Evolutionary conservation across 2,113 vertebrate species (phyloP), one percentile per base, ranked within the genome.

Genomic region (Cryptotis parvus): DNA sequence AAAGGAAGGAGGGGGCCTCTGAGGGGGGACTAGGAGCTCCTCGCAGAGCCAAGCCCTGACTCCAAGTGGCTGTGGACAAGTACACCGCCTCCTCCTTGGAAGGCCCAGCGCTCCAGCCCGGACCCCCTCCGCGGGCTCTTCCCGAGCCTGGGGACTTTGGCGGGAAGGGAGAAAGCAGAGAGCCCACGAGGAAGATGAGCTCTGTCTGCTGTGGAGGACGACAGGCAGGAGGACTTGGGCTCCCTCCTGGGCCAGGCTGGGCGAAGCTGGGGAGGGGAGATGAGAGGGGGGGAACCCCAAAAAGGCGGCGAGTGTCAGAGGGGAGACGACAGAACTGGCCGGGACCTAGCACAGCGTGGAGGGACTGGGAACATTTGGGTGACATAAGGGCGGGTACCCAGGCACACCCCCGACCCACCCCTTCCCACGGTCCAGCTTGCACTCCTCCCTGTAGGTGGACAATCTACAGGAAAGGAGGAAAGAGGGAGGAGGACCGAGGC

Each of bases 1-100:
- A 88, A 78, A 73, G 86, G 92, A 72, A 86, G 82, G 84, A 78
- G 84, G 89, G 65, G 63, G 81, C 84, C 87, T 75, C 81, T 96
- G 84, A 94, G 69, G 37, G 85, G 63, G 63, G n/a, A n/a, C n/a
- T n/a, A n/a, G n/a, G n/a, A n/a, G n/a, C n/a, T n/a, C n/a, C n/a
- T n/a, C n/a, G n/a, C n/a, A n/a, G n/a, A n/a, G n/a, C n/a, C n/a
- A 33, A 75, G 35, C 63, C 75, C 35, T 65, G 41, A 58, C 68
- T 92, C 43, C 41, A 22, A 49, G 69, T 61, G 68, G 69, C 22
- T 20, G 63, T 24, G 22, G 52, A 6, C 20, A 63, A 6, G 83
- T 63, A 75, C 8, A 65, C 49, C 45, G 22, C 35, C 73, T 74
- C 58, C 83, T 35, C 24, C 33, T 24, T 6, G 5, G 55, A 55